Evolutionary conservation across 2,113 vertebrate species (phyloP).

Genomic region (Verasper variegatus): DNA sequence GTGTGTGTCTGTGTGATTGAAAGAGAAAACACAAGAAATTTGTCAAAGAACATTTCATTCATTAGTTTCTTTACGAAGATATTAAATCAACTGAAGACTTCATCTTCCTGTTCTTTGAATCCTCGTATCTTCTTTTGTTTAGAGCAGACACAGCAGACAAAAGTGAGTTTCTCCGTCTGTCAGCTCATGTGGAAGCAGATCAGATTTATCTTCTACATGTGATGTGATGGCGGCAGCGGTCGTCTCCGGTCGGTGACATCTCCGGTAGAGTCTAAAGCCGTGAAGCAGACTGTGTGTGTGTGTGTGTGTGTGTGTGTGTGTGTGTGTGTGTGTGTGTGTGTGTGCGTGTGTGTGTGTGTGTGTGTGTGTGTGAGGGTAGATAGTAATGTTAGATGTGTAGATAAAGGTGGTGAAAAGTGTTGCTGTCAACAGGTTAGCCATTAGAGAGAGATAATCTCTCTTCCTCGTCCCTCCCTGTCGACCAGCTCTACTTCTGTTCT

Average conservation of each 20-base stretch:
- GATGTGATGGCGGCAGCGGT: constrained; percentile 22
- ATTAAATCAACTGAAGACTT: no score
- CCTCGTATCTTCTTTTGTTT: not conserved
- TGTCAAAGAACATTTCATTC: no score
- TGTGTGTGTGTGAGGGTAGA: constrained; percentile 29
- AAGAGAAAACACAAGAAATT: no score
- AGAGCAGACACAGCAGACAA: not conserved
- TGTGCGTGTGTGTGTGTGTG: constrained; percentile 16
- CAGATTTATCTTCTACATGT: constrained; percentile 21
- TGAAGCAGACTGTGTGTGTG: constrained; percentile 11
- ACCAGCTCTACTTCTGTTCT: constrained; percentile 48
- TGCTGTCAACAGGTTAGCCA: constrained; percentile 74
- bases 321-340: no score
- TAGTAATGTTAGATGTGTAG: constrained; percentile 66
- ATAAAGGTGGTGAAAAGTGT: constrained; percentile 73
- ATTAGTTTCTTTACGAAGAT: no score
- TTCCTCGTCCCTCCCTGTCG: constrained; percentile 50
- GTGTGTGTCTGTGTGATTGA: no score
- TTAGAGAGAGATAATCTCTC: constrained; percentile 75
- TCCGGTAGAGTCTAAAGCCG: constrained; percentile 47
- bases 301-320: constrained; percentile 3
- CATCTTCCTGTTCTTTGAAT: no score
- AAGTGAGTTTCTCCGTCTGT: constrained; percentile 6
- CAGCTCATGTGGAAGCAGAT: constrained; percentile 11
- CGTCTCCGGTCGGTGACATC: constrained; percentile 49